Evolutionary conservation across 2,797 vertebrate species (phyloP), one percentile per base, ranked within the genome.

Genomic region (Aeoliscus strigatus): DNA sequence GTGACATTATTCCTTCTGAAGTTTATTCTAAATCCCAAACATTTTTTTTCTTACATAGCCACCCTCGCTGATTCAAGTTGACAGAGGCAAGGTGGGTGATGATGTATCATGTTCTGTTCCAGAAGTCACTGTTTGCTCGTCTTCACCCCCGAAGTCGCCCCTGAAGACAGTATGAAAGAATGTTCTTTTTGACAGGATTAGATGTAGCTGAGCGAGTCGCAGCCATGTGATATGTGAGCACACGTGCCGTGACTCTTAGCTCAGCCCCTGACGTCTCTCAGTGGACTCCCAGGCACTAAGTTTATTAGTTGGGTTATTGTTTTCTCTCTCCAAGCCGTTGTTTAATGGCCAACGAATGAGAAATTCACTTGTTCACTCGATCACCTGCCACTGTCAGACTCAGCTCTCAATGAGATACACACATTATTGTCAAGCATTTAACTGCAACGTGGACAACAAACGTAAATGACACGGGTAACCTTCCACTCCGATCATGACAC

Each of bases 1-100:
- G 45, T 54, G 55, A 62, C 62, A 41, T 49, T 51, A 60, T 74
- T 63, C 38, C 58, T 46, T 60, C 57, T 63, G 45, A 71, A 66
- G 52, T 43, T 27, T 51, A 45, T 45, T 66, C 40, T 50, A 69
- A 57, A 73, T 71, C 68, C 56, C 35, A 51, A 69, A 55, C 47
- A 51, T 51, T 45, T 42, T 31, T 15, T 14, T n/a, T 2, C 28
- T 35, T 28, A 25, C 49, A 41, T 53, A 29, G 23, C 48, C 49
- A 28, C 41, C 26, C 43, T 56, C 18, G 2, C 55, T 65, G 53
- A 72, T 60, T 60, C 34, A 39, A 26, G 15, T 34, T 46, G 73
- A 78, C 62, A 59, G 51, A 56, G 38, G 33, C 29, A 42, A 73
- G 35, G 64, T 76, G 54, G 60, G 56, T 6, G 11, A 41, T 51